phyloP scores from a whole-genome alignment of 1,140 invertebrate species.

The Amphibalanus amphitrite region DNA sequence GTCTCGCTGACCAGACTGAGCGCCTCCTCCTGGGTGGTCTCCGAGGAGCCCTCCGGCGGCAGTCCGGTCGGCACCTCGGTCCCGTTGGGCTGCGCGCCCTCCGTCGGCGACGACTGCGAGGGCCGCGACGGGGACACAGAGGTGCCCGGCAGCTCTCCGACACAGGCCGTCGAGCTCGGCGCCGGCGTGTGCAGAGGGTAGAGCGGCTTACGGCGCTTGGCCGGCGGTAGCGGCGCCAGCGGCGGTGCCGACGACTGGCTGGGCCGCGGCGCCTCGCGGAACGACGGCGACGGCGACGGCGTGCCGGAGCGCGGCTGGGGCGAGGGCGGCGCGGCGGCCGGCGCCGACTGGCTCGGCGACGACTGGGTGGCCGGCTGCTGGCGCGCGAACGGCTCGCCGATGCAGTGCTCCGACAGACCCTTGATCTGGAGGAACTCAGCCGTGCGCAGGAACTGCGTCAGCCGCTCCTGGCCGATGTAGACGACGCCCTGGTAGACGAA shows the following conservation, averaged over 20 bases:
- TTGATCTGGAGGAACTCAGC: constrained; percentile 44
- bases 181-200: background rate
- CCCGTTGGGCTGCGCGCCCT: background rate
- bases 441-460: constrained; percentile 41
- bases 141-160: background rate
- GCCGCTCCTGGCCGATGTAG: constrained; percentile 42
- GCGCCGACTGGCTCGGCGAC: constrained; percentile 6
- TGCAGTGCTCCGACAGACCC: constrained; percentile 33
- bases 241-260: background rate
- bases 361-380: constrained; percentile 4
- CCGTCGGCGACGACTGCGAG: constrained; percentile 3
- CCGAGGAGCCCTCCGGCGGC: too few relatives aligned
- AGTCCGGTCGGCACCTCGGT: background rate
- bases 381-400: constrained; percentile 11
- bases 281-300: background rate
- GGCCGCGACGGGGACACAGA: constrained; percentile 6
- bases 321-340: background rate
- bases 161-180: background rate
- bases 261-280: background rate
- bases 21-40: constrained; percentile 11
- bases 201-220: background rate
- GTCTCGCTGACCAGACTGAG: constrained; percentile 16
- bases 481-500: constrained; percentile 43
- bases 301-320: background rate
- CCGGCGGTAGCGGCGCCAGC: background rate